Evolutionary conservation across 2,888 invertebrate species (phyloP).

Genomic region (Drosophila tripunctata): DNA sequence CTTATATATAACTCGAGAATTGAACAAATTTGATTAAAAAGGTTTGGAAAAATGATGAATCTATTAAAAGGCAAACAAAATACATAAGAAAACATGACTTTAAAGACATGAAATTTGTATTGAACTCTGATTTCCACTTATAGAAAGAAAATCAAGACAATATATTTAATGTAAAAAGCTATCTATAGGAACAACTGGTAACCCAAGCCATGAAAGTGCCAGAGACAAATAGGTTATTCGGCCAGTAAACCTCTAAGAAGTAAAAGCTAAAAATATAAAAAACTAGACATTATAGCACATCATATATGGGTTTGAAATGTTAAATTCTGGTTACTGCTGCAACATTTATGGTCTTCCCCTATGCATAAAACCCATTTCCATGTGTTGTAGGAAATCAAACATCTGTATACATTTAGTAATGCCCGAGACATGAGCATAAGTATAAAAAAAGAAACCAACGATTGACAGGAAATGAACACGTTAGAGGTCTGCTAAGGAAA

Average conservation of each 20-base stretch:
- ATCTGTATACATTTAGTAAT: conserved; percentile 63
- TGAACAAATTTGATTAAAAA: neutral
- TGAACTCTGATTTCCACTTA: too few species aligned
- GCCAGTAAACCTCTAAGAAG: neutral
- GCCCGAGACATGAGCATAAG: conserved; percentile 24
- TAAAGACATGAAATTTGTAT: too few species aligned
- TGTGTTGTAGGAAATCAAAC: conserved; percentile 49
- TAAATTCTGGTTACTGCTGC: conserved; percentile 1
- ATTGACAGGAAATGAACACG: conserved; percentile 65
- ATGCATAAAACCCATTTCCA: conserved; percentile 41
- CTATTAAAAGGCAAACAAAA: neutral
- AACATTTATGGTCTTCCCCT: conserved; percentile 5
- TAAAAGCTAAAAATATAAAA: neutral
- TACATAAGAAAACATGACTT: neutral
- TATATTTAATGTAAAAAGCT: neutral
- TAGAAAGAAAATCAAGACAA: too few species aligned
- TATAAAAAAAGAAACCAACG: conserved; percentile 34
- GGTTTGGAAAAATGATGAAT: neutral
- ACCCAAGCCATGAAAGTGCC: neutral
- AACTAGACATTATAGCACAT: neutral
- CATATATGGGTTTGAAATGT: conserved; percentile 6
- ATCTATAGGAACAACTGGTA: neutral
- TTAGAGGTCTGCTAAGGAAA: conserved; percentile 50
- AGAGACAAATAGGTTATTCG: too few species aligned
- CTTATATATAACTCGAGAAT: too few species aligned